A percentile compares a stretch with the other conserved stretches of the same genome.
These are phyloP conservation scores for Nemotelus nigrinus DNA, from an alignment of 2,888 invertebrate species.

Conservation along the genomic window DNA sequence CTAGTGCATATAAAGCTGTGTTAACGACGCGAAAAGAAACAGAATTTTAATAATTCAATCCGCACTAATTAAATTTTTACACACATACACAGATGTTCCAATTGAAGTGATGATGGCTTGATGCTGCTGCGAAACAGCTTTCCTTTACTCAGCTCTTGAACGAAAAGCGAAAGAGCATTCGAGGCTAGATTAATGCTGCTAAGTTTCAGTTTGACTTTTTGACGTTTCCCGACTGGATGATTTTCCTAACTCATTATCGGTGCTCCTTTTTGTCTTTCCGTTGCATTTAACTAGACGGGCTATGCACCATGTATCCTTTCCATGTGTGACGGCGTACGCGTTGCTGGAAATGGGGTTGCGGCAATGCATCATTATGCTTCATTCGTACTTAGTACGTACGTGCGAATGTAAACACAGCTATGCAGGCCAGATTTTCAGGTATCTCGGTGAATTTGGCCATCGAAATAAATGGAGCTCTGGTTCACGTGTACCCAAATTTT, in stretches of 20 bases:
- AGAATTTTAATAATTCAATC: slow-evolving; percentile 12
- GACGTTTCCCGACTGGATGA: slow-evolving; percentile 15
- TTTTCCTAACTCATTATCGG: slow-evolving; percentile 10
- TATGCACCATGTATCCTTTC: background rate
- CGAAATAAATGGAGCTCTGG: too few species aligned
- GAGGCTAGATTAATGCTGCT: slow-evolving; percentile 7
- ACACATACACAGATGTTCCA: slow-evolving; percentile 6
- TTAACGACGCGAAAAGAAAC: too few species aligned
- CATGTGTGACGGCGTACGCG: background rate
- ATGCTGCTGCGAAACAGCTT: background rate
- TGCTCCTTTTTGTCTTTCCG: slow-evolving; percentile 11
- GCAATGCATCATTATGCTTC: slow-evolving; percentile 13
- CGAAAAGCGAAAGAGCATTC: background rate
- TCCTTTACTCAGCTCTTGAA: slow-evolving; percentile 3
- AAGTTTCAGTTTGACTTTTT: background rate
- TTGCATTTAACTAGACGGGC: background rate
- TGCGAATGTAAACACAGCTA: too few species aligned
- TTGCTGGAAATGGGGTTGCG: slow-evolving; percentile 17
- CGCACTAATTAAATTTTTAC: slow-evolving; percentile 17
- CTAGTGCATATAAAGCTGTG: too few species aligned
- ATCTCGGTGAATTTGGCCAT: too few species aligned
- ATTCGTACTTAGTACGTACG: background rate
- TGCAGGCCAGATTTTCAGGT: too few species aligned
- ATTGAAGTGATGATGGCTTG: background rate
- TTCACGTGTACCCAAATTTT: too few species aligned